Base-by-base conservation (phyloP, 2,888 invertebrate genomes). In the Volucella zonaria region DNA sequence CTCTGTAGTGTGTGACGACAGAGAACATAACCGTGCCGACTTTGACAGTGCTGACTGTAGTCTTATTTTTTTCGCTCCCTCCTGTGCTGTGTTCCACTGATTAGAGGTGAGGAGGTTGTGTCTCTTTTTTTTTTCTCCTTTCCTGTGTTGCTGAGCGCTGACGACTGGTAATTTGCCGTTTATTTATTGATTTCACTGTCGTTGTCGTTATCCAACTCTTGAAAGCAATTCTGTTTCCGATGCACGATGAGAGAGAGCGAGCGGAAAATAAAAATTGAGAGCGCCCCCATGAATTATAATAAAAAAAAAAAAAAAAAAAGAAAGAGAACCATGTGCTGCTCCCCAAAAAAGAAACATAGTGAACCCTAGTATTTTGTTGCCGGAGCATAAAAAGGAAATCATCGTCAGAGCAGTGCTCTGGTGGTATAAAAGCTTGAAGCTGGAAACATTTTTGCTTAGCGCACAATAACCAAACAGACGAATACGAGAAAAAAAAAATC, bases 311-410 rank as follows among this genome's bases (percentile, higher is more conserved):
- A 58, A 62, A 49, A 15, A 70, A 54, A 47, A 52, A 40, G 54
- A 54, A 61, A 77, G 71, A 80, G 62, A 80, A 80, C 70, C 56
- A 80, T 76, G 54, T 67, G 67, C 75, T 31, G 6, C 31, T 31
- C 6, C 31, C 64, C 56, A 15, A 38, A 11, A 8, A 18, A 38
- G 31, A 52, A 42, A 8, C 42, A 31, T 23, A 2, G 31, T 31
- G 31, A 31, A 31, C 52, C 47, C 59, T 43, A 56, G 12, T 42
- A 43, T 51, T 66, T 56, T 64, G 56, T 45, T 62, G 56, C 74
- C 31, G 51, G 66, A 70, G 66, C 70, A 68, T 61, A 67, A 64
- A 58, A 78, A 71, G 43, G 71, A 74, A 70, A 74, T 64, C 58
- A 79, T 31, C 64, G 64, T 58, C 40, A 49, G 6, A 71, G 38